Evolutionary conservation across 2,888 invertebrate genomes (phyloP).

Genomic region (Seladonia tumulorum): DNA sequence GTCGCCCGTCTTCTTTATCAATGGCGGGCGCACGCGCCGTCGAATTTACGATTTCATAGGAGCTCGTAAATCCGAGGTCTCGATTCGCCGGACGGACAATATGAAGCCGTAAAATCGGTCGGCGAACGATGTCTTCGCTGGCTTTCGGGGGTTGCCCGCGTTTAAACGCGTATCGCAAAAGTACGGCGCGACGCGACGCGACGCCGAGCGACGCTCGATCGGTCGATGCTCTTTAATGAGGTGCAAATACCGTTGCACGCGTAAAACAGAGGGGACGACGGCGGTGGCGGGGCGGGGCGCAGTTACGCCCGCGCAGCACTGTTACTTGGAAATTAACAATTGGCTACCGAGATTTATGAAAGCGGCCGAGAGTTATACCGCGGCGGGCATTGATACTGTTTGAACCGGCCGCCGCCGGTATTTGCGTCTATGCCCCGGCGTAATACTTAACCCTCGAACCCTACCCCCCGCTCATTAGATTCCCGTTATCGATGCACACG

Average conservation of each 20-base stretch:
- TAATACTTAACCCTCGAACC: conserved; percentile 14
- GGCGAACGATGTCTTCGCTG: neutral
- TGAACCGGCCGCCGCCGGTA: neutral
- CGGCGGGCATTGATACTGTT: neutral
- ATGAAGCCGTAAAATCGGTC: neutral
- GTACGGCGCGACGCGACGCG: neutral
- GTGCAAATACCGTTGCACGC: neutral
- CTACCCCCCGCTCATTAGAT: conserved; percentile 20
- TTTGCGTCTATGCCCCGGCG: conserved; percentile 4
- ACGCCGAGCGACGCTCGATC: neutral
- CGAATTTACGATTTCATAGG: neutral
- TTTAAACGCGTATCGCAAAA: neutral
- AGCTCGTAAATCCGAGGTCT: neutral
- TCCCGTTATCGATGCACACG: conserved; percentile 32
- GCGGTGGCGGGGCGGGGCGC: neutral
- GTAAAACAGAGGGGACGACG: neutral
- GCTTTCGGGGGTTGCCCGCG: neutral
- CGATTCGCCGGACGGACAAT: neutral
- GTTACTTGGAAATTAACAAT: neutral
- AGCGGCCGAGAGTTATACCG: neutral
- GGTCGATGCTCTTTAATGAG: neutral
- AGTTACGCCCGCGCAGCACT: neutral
- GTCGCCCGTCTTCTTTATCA: neutral
- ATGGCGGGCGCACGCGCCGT: neutral
- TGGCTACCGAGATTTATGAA: conserved; percentile 13